Conservation (phyloP, 2,888 invertebrate genomes). For the Tuberolachnus salignus region DNA sequence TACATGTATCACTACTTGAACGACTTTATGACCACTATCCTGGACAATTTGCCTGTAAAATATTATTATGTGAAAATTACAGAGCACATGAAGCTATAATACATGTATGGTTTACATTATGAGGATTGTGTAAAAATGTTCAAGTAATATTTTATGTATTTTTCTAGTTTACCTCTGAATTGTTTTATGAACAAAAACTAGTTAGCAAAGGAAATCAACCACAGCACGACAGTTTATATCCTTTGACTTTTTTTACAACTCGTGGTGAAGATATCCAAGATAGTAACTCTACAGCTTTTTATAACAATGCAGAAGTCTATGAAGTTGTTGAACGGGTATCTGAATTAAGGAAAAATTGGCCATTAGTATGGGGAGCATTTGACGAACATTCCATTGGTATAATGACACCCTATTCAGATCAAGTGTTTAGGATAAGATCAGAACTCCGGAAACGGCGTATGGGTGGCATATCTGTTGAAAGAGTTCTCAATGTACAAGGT, state of each 20-base stretch:
- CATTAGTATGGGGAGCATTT: conserved; percentile 75
- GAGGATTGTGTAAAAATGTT: background rate
- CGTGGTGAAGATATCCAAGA: conserved; percentile 82
- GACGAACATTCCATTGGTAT: conserved; percentile 81
- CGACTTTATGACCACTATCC: conserved; percentile 80
- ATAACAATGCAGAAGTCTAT: conserved; percentile 80
- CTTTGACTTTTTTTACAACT: conserved; percentile 80
- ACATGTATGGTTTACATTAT: conserved; percentile 62
- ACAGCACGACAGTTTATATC: conserved; percentile 73
- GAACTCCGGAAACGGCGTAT: conserved; percentile 77
- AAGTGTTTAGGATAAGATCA: conserved; percentile 75
- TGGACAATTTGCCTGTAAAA: conserved; percentile 75
- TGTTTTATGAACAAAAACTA: conserved; percentile 80
- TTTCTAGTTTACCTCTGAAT: conserved; percentile 73
- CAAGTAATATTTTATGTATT: conserved; percentile 12
- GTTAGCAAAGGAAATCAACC: conserved; percentile 76
- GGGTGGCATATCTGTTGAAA: conserved; percentile 78
- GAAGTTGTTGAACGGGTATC: conserved; percentile 78
- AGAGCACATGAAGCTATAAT: conserved; percentile 82
- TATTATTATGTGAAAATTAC: conserved; percentile 81
- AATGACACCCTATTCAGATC: conserved; percentile 84
- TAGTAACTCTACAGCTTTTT: conserved; percentile 77
- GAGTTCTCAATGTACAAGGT: conserved; percentile 84
- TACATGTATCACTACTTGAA: conserved; percentile 78
- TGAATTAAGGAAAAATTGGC: conserved; percentile 77